Evolutionary conservation across 2,113 vertebrate species (phyloP).

Genomic region (Atherinomorus stipes): DNA sequence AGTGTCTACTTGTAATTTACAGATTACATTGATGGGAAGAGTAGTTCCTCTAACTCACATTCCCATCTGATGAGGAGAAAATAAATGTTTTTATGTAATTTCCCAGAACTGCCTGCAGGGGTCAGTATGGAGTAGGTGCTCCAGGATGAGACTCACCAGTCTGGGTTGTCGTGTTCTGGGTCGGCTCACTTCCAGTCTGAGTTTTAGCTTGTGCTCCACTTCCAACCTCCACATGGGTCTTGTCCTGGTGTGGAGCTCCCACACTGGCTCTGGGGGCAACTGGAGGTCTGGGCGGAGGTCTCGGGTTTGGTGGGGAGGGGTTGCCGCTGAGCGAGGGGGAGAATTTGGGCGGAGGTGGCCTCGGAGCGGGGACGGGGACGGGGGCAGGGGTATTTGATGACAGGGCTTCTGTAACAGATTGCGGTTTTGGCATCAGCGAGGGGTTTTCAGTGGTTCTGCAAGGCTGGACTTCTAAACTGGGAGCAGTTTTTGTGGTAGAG

Average conservation of each 20-base stretch:
- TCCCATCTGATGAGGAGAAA: too few species aligned
- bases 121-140: background rate
- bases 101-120: accelerated
- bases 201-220: background rate
- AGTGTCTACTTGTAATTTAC: too few species aligned
- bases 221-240: slow-evolving; percentile 36
- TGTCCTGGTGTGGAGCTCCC: slow-evolving; percentile 23
- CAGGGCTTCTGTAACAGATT: slow-evolving; percentile 1
- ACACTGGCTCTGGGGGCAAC: slow-evolving; percentile 73
- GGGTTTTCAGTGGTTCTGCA: slow-evolving; percentile 33
- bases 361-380: slow-evolving; percentile 81
- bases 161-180: background rate
- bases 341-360: slow-evolving; percentile 84
- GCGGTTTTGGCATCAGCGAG: slow-evolving; percentile 31
- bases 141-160: slow-evolving; percentile 34
- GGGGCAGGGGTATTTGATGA: slow-evolving; percentile 14
- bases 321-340: slow-evolving; percentile 9
- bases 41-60: too few species aligned
- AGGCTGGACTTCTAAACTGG: background rate
- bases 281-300: slow-evolving; percentile 72
- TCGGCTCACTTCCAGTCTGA: background rate
- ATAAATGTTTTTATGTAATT: too few species aligned
- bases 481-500: background rate
- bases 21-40: too few species aligned
- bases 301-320: slow-evolving; percentile 6